Percentiles rank a stretch among this genome's conserved stretches.
These are phyloP conservation scores for Trissonchulus latispiculum DNA, from an alignment of 2,888 invertebrate genomes.

Conservation along the genomic window DNA sequence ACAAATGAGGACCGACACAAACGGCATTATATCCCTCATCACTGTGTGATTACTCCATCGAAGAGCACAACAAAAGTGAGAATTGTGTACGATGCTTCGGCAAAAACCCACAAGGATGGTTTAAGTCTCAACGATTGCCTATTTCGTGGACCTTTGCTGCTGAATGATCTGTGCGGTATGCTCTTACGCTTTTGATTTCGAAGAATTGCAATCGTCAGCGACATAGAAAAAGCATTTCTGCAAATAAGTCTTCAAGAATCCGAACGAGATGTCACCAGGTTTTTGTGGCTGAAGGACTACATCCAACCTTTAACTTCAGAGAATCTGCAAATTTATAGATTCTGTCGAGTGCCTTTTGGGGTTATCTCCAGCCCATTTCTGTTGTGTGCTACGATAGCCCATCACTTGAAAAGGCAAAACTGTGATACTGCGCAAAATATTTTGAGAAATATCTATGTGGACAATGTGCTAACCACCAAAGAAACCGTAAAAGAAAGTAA, in stretches of 20 bases:
- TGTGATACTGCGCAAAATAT: constrained; percentile 14
- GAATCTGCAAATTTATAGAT: background rate
- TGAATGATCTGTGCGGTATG: constrained; percentile 23
- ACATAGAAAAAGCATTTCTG: constrained; percentile 20
- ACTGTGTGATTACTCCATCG: constrained; percentile 23
- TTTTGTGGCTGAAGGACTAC: constrained; percentile 25
- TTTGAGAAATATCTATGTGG: constrained; percentile 26
- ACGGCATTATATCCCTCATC: constrained; percentile 27
- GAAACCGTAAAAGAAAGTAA: constrained; percentile 16
- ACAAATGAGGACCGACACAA: too few species aligned
- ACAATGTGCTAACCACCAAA: constrained; percentile 21
- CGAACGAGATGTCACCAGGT: constrained; percentile 24
- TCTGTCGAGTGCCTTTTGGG: background rate
- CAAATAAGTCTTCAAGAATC: constrained; percentile 21
- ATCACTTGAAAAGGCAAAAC: background rate
- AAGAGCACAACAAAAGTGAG: constrained; percentile 29
- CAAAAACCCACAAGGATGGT: constrained; percentile 15
- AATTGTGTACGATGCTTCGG: constrained; percentile 31
- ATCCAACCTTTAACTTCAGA: background rate
- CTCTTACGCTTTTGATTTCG: constrained; percentile 24
- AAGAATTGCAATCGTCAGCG: constrained; percentile 23
- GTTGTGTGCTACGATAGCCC: background rate
- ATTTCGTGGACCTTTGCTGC: constrained; percentile 25
- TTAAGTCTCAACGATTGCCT: constrained; percentile 27
- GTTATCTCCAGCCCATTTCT: constrained; percentile 11